phyloP scores from a whole-genome alignment of 1,140 invertebrate genomes.

The Carcinoscorpius rotundicauda region DNA sequence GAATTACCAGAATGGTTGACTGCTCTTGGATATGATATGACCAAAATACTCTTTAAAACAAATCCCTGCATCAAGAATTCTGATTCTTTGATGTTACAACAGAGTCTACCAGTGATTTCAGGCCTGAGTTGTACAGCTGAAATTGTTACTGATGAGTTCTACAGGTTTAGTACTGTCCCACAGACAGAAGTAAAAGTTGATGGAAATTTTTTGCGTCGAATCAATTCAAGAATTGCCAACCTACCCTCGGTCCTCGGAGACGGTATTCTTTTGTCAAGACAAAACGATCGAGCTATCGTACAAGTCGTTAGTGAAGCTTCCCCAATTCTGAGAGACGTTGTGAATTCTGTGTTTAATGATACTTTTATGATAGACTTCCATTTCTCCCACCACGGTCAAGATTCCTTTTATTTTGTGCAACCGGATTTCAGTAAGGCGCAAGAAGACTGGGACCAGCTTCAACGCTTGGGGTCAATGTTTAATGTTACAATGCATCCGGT shows the following conservation, averaged over 20 bases:
- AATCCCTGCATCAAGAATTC: constrained; percentile 1
- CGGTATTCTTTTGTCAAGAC: constrained; percentile 74
- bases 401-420: constrained; percentile 92
- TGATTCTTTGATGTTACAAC: not conserved
- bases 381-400: constrained; percentile 78
- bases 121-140: constrained; percentile 21
- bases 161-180: constrained; percentile 20
- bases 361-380: constrained; percentile 77
- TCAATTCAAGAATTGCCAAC: constrained; percentile 32
- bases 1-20: constrained; percentile 22
- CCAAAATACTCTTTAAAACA: constrained; percentile 16
- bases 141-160: constrained; percentile 16
- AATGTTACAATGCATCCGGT: constrained; percentile 68
- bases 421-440: constrained; percentile 72
- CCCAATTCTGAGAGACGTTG: constrained; percentile 75
- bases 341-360: constrained; percentile 85
- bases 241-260: constrained; percentile 73
- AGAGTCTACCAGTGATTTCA: constrained; percentile 20
- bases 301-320: constrained; percentile 50
- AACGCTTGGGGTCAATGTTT: constrained; percentile 52
- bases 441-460: constrained; percentile 75
- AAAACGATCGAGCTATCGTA: constrained; percentile 27
- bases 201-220: constrained; percentile 37
- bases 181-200: constrained; percentile 21
- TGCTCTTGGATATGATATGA: constrained; percentile 21